These are phyloP conservation scores for Aleiodes testaceus DNA, from an alignment of 2,888 invertebrate species.

Conservation along the genomic window DNA sequence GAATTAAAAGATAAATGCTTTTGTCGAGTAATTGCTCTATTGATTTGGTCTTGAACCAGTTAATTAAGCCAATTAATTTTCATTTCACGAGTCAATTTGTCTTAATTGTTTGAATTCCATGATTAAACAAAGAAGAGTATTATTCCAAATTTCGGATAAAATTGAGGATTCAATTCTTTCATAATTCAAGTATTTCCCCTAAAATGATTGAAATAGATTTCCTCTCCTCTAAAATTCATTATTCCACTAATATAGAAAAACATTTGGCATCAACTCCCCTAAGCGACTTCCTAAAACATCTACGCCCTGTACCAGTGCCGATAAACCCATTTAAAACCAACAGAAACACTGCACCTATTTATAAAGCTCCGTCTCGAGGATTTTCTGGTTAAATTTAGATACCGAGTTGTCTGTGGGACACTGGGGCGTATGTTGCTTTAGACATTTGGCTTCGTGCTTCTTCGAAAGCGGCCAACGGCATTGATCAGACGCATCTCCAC, in stretches of 20 bases:
- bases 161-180: no score
- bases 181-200: no score
- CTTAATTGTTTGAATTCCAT: not conserved
- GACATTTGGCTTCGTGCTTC: constrained; percentile 37
- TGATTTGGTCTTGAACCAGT: constrained; percentile 20
- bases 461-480: constrained; percentile 47
- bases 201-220: no score
- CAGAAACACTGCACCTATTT: constrained; percentile 61
- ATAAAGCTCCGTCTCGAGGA: constrained; percentile 62
- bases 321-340: constrained; percentile 39
- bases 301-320: not conserved
- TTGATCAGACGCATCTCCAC: constrained; percentile 56
- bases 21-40: not conserved
- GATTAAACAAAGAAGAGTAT: not conserved
- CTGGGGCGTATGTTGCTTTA: constrained; percentile 33
- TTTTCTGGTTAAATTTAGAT: constrained; percentile 69
- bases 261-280: constrained; percentile 7
- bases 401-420: constrained; percentile 51
- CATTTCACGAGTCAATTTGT: not conserved
- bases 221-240: not conserved
- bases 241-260: not conserved
- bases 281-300: not conserved
- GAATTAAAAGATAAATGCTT: no score
- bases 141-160: no score
- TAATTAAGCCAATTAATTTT: constrained; percentile 5